Conservation (phyloP, 64 coral and sea anemone genomes). For the Acropora tenuis region DNA sequence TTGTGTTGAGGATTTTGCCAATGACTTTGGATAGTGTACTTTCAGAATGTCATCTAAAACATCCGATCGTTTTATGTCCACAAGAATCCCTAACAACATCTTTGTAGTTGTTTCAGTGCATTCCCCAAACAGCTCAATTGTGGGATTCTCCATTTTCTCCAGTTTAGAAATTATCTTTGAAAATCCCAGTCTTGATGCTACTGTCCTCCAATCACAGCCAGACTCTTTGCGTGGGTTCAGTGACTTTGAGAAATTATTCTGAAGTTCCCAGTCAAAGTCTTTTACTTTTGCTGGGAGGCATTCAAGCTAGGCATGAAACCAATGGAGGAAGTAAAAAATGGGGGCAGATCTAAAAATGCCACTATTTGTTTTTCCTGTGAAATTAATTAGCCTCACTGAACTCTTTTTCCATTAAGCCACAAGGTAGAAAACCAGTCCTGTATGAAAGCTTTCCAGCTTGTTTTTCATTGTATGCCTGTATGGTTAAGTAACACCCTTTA, state of each 20-base stretch:
- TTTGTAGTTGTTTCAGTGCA: background rate
- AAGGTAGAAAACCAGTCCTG: too few relatives aligned
- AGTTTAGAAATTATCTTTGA: conserved; percentile 28
- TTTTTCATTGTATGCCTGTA: too few relatives aligned
- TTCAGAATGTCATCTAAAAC: conserved; percentile 7
- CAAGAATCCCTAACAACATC: conserved; percentile 11
- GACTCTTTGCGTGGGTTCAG: conserved; percentile 59
- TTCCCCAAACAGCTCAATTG: conserved; percentile 46
- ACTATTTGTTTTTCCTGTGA: too few relatives aligned
- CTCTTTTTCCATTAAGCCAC: too few relatives aligned
- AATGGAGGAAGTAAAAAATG: too few relatives aligned
- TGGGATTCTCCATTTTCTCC: conserved; percentile 36
- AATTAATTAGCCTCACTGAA: too few relatives aligned
- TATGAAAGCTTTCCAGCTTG: too few relatives aligned
- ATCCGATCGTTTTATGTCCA: conserved; percentile 1
- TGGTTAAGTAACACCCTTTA: too few relatives aligned
- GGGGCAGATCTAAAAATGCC: too few relatives aligned
- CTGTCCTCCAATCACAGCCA: conserved; percentile 69
- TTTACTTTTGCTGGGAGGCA: conserved; percentile 20
- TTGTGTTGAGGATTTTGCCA: background rate
- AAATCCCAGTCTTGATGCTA: conserved; percentile 66
- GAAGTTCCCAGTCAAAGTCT: conserved; percentile 50
- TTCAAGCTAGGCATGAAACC: background rate
- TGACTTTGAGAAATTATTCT: conserved; percentile 46
- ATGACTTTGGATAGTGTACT: background rate